Evolutionary conservation across 2,113 vertebrate species (phyloP), one percentile per base, ranked within the genome.

Genomic region (Limanda limanda): DNA sequence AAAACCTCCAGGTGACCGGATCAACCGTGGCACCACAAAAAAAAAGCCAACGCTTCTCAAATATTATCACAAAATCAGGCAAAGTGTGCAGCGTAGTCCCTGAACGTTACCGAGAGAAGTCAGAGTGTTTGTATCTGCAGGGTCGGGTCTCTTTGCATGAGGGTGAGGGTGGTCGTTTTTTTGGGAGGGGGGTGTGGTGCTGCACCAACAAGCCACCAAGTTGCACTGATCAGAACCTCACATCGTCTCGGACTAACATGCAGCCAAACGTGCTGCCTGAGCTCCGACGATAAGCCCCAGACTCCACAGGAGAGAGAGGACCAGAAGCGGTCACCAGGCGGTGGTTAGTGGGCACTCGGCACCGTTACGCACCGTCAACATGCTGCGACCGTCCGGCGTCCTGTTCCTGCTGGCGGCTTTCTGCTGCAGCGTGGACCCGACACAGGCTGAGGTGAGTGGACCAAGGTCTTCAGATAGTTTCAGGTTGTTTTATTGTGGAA

Each of bases 241-340:
- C 70, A 94, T 87, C 93, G 87, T 84, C 71, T 83, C 76, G 86
- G 86, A 92, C 89, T 90, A 94, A 94, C 91, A 94, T 95, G 92
- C 89, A 86, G 89, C 83, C 76, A 68, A 92, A 89, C 89, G 86
- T 85, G 78, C 69, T 59, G 88, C 60, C 72, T 23, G 78, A 47
- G 82, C 89, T 92, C 91, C 68, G 82, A 54, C 40, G 57, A 86
- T 92, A 87, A 89, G 1, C 20, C 31, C 5, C n/a, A 20, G 17
- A 70, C 54, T 77, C 59, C 68, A 20, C 20, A 15, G 79, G 79
- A 73, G 60, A 71, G 57, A 69, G 55, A 65, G 56, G 31, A 80
- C 56, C 14, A 74, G 68, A 71, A 70, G 69, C 72, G 72, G 45
- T 3, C 51, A 12, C 65, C 82, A 83, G 77, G 89, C 81, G 90